Base-by-base conservation (phyloP, 2,797 vertebrate genomes). In the Limnodromus scolopaceus region DNA sequence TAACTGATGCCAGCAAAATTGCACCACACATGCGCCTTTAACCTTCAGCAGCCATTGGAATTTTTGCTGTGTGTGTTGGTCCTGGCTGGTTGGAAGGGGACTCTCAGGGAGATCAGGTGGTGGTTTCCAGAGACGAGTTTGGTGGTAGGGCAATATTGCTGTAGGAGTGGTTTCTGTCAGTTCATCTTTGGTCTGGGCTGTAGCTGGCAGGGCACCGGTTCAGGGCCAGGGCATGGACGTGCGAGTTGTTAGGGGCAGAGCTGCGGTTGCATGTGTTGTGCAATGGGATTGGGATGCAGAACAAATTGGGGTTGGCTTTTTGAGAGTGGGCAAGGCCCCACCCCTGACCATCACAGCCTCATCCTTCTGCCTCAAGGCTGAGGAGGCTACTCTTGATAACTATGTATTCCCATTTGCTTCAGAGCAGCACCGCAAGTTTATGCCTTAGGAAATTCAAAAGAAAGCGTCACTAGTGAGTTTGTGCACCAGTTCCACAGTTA, bases 21-120 rank as follows among this genome's bases (percentile, higher is more conserved):
- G 41, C 22, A 19, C 16, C 2, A 0, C 22, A 13, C 5, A 3
- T 7, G n/a, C 2, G 3, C 13, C 28, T 45, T 36, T 36, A 43
- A 15, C 49, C 12, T 7, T 24, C 20, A 24, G 39, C 49, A 65
- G 17, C 32, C 20, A 14, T 1, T 30, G 39, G 32, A 23, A 36
- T 34, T 43, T 30, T 30, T 36, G 32, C 15, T 18, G 1, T 13
- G 20, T 19, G 61, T 36, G 20, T 30, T 54, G 49, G 16, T 17
- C 32, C 39, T 54, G 61, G 32, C 27, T 32, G 49, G 5, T 45
- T 30, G n/a, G 25, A 36, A 45, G 61, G n/a, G 12, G n/a, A 41
- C 14, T 19, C 49, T 30, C 4, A 3, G 13, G n/a, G n/a, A 15
- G 12, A 10, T 36, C 19, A 18, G 39, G 49, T 30, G 46, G 30